Conservation (phyloP, 1,140 invertebrate species). For the Calosoma granatense region DNA sequence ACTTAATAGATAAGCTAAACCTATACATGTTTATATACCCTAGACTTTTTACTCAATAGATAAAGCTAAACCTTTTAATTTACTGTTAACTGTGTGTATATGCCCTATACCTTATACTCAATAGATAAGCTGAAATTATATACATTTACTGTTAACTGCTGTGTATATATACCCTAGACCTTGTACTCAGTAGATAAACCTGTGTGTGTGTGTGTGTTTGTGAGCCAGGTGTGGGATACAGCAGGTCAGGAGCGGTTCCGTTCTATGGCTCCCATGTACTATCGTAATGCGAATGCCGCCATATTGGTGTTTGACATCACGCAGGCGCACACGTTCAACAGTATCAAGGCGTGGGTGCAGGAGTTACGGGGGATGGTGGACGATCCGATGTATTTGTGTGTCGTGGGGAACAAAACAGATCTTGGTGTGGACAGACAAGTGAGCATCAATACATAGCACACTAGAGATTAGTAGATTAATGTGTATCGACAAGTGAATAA, state of each 20-base stretch:
- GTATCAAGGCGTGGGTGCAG: constrained; percentile 70
- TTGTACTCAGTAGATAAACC: too few relatives aligned
- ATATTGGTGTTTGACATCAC: constrained; percentile 83
- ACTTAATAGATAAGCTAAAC: too few relatives aligned
- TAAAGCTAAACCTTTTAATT: too few relatives aligned
- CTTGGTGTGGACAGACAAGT: constrained; percentile 45
- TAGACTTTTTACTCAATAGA: too few relatives aligned
- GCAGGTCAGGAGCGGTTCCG: constrained; percentile 80
- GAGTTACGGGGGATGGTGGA: constrained; percentile 68
- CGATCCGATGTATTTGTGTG: constrained; percentile 59
- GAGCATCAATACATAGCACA: background rate
- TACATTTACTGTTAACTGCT: too few relatives aligned
- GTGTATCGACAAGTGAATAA: too few relatives aligned
- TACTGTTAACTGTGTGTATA: too few relatives aligned
- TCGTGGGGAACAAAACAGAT: constrained; percentile 84
- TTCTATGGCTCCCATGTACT: constrained; percentile 88
- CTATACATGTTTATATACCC: too few relatives aligned
- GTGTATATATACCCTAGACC: too few relatives aligned
- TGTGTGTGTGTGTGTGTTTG: too few relatives aligned
- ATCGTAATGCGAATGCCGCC: constrained; percentile 79
- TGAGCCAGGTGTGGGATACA: constrained; percentile 84
- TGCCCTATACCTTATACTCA: too few relatives aligned
- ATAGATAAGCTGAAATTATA: too few relatives aligned
- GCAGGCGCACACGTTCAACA: constrained; percentile 54
- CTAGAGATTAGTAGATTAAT: background rate